phyloP scores from a whole-genome alignment of 2,113 vertebrate species.

The Andinoacara biseriatus region DNA sequence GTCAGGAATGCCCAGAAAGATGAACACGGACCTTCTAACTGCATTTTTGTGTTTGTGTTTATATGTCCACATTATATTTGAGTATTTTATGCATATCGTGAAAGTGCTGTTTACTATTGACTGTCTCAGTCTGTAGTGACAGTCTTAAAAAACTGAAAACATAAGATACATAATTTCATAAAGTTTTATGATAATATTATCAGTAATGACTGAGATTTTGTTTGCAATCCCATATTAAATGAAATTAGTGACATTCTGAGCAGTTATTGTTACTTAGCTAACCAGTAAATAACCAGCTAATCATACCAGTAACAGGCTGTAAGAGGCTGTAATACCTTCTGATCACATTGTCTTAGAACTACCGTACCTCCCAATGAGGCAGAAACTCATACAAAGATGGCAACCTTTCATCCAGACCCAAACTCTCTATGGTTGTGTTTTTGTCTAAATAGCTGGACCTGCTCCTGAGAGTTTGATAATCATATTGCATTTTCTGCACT shows the following conservation, averaged over 20 bases:
- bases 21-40: too few relatives aligned
- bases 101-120: not conserved
- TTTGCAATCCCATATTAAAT: not conserved
- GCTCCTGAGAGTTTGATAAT: constrained; percentile 59
- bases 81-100: too few relatives aligned
- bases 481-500: constrained; percentile 42
- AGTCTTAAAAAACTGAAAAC: not conserved
- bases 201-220: too few relatives aligned
- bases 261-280: not conserved
- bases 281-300: not conserved
- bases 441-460: constrained; percentile 48
- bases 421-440: constrained; percentile 21
- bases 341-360: constrained; percentile 33
- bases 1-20: too few relatives aligned
- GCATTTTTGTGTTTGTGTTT: too few relatives aligned
- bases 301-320: not conserved
- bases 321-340: constrained; percentile 13
- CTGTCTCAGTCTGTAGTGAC: not conserved
- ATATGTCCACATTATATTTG: too few relatives aligned
- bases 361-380: not conserved
- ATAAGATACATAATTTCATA: too few relatives aligned
- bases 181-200: too few relatives aligned
- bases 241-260: not conserved
- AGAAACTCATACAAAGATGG: constrained; percentile 19
- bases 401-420: constrained; percentile 42